Evolutionary conservation across 2,888 invertebrate species (phyloP).

Genomic region (Chloromyia formosa): DNA sequence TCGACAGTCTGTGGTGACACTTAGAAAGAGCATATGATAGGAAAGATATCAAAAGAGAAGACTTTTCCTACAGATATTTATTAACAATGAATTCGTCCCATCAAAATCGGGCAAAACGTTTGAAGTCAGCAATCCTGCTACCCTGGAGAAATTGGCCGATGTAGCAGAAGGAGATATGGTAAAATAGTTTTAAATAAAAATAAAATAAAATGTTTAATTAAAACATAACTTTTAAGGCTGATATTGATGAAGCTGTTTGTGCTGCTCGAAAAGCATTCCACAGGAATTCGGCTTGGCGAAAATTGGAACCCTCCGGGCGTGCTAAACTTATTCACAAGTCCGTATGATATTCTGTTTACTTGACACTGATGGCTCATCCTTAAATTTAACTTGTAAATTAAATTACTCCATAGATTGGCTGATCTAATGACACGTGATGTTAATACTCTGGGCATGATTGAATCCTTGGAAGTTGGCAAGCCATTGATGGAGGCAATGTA

Average conservation of each 20-base stretch:
- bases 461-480: background rate
- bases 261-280: constrained; percentile 83
- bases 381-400: background rate
- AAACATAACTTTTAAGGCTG: constrained; percentile 67
- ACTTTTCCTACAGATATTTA: constrained; percentile 73
- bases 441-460: background rate
- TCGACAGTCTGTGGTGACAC: too few relatives aligned
- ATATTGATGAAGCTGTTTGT: constrained; percentile 82
- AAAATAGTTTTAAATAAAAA: constrained; percentile 50
- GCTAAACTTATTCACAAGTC: constrained; percentile 74
- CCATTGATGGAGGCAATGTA: background rate
- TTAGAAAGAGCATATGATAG: too few relatives aligned
- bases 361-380: too few relatives aligned
- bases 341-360: constrained; percentile 55
- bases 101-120: constrained; percentile 86
- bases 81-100: constrained; percentile 84
- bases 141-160: constrained; percentile 76
- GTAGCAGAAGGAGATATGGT: constrained; percentile 89
- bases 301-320: constrained; percentile 81
- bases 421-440: constrained; percentile 70
- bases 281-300: constrained; percentile 66
- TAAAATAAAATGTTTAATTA: background rate
- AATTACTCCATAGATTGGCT: constrained; percentile 68
- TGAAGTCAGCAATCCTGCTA: constrained; percentile 83
- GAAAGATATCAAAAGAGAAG: too few relatives aligned